Percentiles rank a stretch among this genome's conserved stretches.
phyloP scores from a whole-genome alignment of 2,113 vertebrate genomes.

The Xerus inauris region DNA sequence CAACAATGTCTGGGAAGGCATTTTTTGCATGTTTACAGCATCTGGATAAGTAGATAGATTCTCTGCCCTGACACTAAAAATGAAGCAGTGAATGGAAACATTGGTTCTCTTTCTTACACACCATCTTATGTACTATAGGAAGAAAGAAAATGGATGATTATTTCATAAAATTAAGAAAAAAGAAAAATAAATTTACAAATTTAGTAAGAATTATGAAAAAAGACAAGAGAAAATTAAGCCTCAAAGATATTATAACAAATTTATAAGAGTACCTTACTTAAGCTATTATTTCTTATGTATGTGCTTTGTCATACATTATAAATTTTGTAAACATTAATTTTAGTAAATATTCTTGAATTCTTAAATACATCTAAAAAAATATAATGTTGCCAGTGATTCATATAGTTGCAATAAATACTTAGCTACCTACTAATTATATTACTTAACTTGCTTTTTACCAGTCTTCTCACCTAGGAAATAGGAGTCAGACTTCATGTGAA shows the following conservation, averaged over 20 bases:
- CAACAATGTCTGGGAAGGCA: slow-evolving; percentile 7
- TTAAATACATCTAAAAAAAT: not conserved
- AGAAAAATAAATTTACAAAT: not conserved
- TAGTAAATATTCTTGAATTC: not conserved
- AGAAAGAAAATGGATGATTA: slow-evolving; percentile 5
- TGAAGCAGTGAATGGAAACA: slow-evolving; percentile 34
- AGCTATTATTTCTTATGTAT: not conserved
- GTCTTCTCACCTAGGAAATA: not conserved
- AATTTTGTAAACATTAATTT: not conserved
- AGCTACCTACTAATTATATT: not conserved
- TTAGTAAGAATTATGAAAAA: not conserved
- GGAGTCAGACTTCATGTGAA: not conserved
- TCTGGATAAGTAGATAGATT: not conserved
- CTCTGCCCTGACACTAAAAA: slow-evolving; percentile 12
- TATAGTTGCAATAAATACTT: not conserved
- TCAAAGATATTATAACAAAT: not conserved
- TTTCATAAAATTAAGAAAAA: not conserved
- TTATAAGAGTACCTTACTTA: not conserved
- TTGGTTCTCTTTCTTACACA: not conserved
- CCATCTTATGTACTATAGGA: not conserved
- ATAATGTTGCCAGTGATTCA: not conserved
- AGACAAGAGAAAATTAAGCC: not conserved
- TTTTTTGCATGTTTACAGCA: not conserved
- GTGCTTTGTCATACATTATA: not conserved
- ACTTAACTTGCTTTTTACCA: not conserved